Percentiles rank a stretch among this genome's conserved stretches.
phyloP scores from a whole-genome alignment of 2,113 vertebrate genomes.

The Pangasianodon hypophthalmus region DNA sequence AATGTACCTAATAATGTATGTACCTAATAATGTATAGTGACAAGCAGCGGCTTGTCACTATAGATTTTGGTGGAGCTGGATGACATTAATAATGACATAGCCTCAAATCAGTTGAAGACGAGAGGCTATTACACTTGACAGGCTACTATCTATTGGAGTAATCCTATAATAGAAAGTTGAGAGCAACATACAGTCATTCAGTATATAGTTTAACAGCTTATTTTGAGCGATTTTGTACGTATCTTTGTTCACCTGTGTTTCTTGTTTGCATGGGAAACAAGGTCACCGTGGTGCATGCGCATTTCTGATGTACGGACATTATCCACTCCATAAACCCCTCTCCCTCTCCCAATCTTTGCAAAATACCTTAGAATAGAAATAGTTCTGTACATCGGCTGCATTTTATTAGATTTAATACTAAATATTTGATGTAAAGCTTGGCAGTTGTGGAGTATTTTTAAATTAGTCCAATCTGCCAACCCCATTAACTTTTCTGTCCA shows the following conservation, averaged over 20 bases:
- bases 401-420: not conserved
- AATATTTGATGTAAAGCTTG: not conserved
- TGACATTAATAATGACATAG: not conserved
- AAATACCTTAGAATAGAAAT: not conserved
- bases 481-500: not conserved
- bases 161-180: not conserved
- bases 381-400: not conserved
- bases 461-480: not conserved
- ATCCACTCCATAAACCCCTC: not conserved
- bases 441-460: not conserved
- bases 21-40: not conserved
- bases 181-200: not conserved
- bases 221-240: not conserved
- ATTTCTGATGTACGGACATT: not conserved
- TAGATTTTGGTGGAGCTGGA: not conserved
- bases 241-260: not conserved
- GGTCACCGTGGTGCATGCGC: not conserved
- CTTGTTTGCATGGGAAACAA: not conserved
- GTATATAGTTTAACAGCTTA: not conserved
- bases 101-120: not conserved
- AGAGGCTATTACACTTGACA: not conserved
- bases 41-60: not conserved
- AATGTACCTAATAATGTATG: not conserved
- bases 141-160: not conserved
- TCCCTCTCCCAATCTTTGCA: not conserved